Evolutionary conservation across 2,888 invertebrate genomes (phyloP).

Genomic region (Tetropium fuscum): DNA sequence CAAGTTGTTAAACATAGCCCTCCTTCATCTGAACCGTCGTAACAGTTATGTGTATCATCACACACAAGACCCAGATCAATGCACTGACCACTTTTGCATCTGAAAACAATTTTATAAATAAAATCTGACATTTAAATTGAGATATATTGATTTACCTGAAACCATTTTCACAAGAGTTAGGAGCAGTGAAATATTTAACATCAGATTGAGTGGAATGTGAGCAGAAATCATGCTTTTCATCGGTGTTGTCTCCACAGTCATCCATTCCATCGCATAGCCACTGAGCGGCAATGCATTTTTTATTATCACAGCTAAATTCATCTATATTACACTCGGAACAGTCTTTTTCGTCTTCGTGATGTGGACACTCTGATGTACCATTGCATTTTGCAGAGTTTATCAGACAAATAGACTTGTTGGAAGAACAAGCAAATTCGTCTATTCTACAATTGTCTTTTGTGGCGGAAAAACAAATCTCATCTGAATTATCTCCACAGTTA

Average conservation of each 20-base stretch:
- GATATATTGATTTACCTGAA: slow-evolving; percentile 57
- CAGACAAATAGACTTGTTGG: slow-evolving; percentile 68
- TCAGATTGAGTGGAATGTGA: slow-evolving; percentile 1
- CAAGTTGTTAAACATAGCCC: slow-evolving; percentile 72
- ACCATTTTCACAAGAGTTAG: slow-evolving; percentile 62
- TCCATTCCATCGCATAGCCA: slow-evolving; percentile 73
- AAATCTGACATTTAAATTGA: neutral
- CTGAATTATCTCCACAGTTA: slow-evolving; percentile 72
- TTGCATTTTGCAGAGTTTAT: slow-evolving; percentile 68
- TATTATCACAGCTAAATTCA: slow-evolving; percentile 71
- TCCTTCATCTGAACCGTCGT: slow-evolving; percentile 78
- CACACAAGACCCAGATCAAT: slow-evolving; percentile 75
- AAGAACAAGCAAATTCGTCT: slow-evolving; percentile 68
- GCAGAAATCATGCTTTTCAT: slow-evolving; percentile 68
- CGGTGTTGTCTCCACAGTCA: slow-evolving; percentile 81
- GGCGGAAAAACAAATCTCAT: slow-evolving; percentile 61
- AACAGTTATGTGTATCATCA: slow-evolving; percentile 73
- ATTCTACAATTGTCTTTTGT: slow-evolving; percentile 60
- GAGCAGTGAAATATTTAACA: slow-evolving; percentile 1
- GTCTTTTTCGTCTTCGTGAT: slow-evolving; percentile 76
- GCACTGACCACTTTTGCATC: slow-evolving; percentile 75
- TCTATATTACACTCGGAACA: slow-evolving; percentile 65
- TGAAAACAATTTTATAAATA: slow-evolving; percentile 36
- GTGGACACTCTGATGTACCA: slow-evolving; percentile 76
- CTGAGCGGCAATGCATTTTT: slow-evolving; percentile 70